Evolutionary conservation across 1,140 invertebrate genomes (phyloP).

Genomic region (Nilaparvata lugens): DNA sequence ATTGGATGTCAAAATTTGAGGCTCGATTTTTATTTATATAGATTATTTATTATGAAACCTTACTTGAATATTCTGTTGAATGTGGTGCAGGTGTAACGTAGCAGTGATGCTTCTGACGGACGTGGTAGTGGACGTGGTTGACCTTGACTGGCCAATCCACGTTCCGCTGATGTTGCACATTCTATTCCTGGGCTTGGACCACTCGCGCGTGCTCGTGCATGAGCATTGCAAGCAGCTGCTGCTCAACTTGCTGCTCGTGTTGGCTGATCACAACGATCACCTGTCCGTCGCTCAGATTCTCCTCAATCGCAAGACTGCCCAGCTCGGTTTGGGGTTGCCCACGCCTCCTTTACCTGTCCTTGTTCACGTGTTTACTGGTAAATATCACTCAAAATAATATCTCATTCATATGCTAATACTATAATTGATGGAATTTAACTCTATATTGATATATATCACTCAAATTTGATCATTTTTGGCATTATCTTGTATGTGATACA

Average conservation of each 20-base stretch:
- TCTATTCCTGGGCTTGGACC: conserved; percentile 84
- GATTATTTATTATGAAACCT: no score
- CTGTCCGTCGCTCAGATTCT: conserved; percentile 76
- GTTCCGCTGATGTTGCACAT: conserved; percentile 95
- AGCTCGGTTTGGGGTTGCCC: conserved; percentile 60
- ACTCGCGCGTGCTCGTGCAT: conserved; percentile 80
- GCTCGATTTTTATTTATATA: no score
- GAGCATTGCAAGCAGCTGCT: conserved; percentile 91
- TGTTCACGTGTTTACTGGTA: conserved; percentile 70
- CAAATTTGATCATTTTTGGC: no score
- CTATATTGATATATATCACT: no score
- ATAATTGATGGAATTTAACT: no score
- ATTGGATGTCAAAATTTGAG: no score
- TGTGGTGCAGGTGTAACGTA: conserved; percentile 89
- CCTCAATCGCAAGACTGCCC: conserved; percentile 69
- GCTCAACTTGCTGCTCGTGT: conserved; percentile 84
- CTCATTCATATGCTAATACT: no score
- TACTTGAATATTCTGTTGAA: no score
- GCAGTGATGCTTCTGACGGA: conserved; percentile 94
- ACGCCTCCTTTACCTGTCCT: conserved; percentile 56
- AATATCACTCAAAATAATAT: no score
- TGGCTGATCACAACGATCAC: conserved; percentile 79
- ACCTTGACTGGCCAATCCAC: conserved; percentile 92
- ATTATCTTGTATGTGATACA: no score
- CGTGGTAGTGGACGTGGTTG: conserved; percentile 84